Percentiles rank a stretch among this genome's conserved stretches.
Evolutionary conservation across 2,888 invertebrate species (phyloP).

Genomic region (Metalampra italica): DNA sequence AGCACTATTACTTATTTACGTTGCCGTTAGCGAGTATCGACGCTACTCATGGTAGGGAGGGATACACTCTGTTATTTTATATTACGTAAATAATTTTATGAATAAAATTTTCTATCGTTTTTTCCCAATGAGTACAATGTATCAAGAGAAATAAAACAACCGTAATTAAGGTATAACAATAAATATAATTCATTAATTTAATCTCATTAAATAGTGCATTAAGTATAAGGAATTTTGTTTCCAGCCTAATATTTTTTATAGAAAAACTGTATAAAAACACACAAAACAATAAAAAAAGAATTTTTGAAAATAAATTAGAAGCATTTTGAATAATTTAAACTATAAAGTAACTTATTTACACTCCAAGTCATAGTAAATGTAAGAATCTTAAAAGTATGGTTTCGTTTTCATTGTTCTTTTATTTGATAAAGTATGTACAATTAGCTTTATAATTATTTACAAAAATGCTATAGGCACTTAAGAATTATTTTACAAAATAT

Average conservation of each 20-base stretch:
- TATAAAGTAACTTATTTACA: slow-evolving; percentile 34
- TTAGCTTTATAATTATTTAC: slow-evolving; percentile 19
- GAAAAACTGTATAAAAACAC: slow-evolving; percentile 14
- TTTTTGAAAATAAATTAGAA: slow-evolving; percentile 43
- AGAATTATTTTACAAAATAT: slow-evolving; percentile 30
- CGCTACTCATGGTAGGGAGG: too few species aligned
- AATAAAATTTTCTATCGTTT: too few species aligned
- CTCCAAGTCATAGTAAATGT: slow-evolving; percentile 26
- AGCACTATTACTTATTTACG: too few species aligned
- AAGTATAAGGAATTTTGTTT: slow-evolving; percentile 32
- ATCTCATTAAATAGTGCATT: slow-evolving; percentile 57
- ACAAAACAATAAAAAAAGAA: slow-evolving; percentile 19
- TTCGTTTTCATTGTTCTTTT: slow-evolving; percentile 14
- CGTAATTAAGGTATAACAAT: slow-evolving; percentile 50
- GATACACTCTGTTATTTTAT: too few species aligned
- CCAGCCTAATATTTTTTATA: slow-evolving; percentile 15
- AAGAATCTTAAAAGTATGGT: slow-evolving; percentile 20
- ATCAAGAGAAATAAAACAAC: slow-evolving; percentile 25
- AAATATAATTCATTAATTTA: slow-evolving; percentile 70
- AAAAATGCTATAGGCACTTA: slow-evolving; percentile 41
- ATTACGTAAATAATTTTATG: too few species aligned
- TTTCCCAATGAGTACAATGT: too few species aligned
- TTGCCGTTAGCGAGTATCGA: too few species aligned
- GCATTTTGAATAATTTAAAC: slow-evolving; percentile 37
- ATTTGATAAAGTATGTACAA: slow-evolving; percentile 17